phyloP scores from a whole-genome alignment of 2,113 vertebrate species.

The Peromyscus polionotus region DNA sequence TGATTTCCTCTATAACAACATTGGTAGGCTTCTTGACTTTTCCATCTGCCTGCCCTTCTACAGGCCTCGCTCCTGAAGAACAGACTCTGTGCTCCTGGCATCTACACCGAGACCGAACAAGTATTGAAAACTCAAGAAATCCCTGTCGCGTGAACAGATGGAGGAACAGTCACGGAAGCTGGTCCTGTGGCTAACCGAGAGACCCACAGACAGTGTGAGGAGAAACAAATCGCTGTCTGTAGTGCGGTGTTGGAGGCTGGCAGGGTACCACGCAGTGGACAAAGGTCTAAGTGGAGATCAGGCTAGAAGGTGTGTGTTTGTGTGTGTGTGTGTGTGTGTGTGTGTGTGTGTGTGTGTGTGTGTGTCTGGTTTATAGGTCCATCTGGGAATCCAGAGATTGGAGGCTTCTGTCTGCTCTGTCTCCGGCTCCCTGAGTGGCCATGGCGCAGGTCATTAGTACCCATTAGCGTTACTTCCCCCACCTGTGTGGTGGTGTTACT shows the following conservation, averaged over 20 bases:
- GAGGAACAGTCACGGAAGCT: background rate
- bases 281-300: constrained; percentile 62
- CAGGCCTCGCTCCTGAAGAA: background rate
- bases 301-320: constrained; percentile 25
- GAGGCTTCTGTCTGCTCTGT: constrained; percentile 74
- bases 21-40: background rate
- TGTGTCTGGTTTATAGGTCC: constrained; percentile 50
- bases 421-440: constrained; percentile 60
- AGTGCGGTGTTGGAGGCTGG: constrained; percentile 59
- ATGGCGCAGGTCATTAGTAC: constrained; percentile 70
- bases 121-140: constrained; percentile 18
- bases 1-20: background rate
- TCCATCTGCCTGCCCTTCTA: background rate
- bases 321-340: background rate
- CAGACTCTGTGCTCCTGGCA: background rate
- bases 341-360: background rate
- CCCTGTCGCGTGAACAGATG: constrained; percentile 30
- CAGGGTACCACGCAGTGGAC: constrained; percentile 79
- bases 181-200: background rate
- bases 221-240: constrained; percentile 62
- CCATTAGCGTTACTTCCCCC: constrained; percentile 55
- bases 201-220: background rate
- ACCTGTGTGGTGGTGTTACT: constrained; percentile 74
- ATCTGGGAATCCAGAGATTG: constrained; percentile 69
- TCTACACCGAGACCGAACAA: background rate